Evolutionary conservation across 2,113 vertebrate species (phyloP), one percentile per base, ranked within the genome.

Genomic region (Chitala chitala): DNA sequence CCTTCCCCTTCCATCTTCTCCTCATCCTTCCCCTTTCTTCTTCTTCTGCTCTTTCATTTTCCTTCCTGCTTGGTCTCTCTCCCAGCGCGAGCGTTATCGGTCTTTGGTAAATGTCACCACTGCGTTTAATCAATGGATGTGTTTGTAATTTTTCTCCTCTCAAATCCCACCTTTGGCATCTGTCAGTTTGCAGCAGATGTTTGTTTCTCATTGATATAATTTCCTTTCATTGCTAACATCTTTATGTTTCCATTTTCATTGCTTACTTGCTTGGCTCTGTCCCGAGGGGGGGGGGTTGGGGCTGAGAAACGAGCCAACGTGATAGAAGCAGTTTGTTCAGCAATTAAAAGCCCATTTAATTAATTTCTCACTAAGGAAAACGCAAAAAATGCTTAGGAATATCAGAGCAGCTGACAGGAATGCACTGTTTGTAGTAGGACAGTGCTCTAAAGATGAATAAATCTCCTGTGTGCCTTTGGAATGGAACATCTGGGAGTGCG

Each of bases 101-200:
- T 55, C 44, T 24, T 26, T 36, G 42, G 10, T 53, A 63, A 51
- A 64, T 71, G 68, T 51, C 75, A 64, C 31, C 33, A 40, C 53
- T 33, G 42, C 13, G 20, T 54, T 26, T 59, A 48, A 50, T 73
- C 44, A 53, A 51, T 50, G 36, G 33, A 12, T 33, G 55, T 61
- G 4, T 56, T 26, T 65, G 24, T 75, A 33, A 24, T 61, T 44
- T 38, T 54, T 38, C 56, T 64, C 29, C 17, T 12, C 42, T 1
- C n/a, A 40, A 1, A 7, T 9, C n/a, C 42, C 46, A 70, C 42
- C 26, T 50, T 9, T 50, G 29, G 10, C 55, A 63, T n/a, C 12
- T 61, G 42, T 26, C 17, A n/a, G 24, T 22, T 40, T 36, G 24
- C 61, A 13, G 10, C 26, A 29, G 3, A 26, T 33, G 3, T 58